Percentiles rank a stretch among this genome's conserved stretches.
Evolutionary conservation across 2,797 vertebrate species (phyloP).

Genomic region (Petrocephalus schoutedeni): DNA sequence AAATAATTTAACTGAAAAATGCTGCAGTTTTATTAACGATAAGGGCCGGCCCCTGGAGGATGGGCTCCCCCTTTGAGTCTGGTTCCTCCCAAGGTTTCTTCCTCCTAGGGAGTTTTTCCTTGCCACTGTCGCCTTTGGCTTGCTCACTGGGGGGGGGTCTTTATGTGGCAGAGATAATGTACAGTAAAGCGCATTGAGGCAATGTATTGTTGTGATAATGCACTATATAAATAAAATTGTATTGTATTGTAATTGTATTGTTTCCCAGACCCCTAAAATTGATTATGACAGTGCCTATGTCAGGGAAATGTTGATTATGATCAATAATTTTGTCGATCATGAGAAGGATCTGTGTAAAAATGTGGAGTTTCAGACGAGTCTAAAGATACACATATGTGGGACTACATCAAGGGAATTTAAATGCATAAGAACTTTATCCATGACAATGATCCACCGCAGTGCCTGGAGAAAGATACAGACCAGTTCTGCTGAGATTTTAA

Average conservation of each 20-base stretch:
- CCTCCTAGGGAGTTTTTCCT: no score
- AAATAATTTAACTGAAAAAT: background rate
- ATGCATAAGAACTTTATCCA: constrained; percentile 47
- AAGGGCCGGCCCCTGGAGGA: background rate
- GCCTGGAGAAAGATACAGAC: constrained; percentile 43
- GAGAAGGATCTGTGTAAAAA: background rate
- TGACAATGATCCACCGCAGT: constrained; percentile 40
- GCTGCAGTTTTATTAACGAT: background rate
- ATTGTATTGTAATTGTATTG: no score
- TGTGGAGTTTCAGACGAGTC: background rate
- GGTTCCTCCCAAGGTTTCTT: no score
- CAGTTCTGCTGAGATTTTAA: constrained; percentile 46
- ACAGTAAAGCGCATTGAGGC: no score
- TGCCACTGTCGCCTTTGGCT: no score
- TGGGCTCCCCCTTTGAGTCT: no score
- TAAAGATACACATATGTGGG: constrained; percentile 56
- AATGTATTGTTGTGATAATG: no score
- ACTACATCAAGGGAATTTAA: constrained; percentile 43
- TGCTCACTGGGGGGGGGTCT: no score
- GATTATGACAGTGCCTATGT: background rate
- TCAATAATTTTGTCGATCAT: background rate
- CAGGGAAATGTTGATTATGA: background rate
- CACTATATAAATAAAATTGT: no score
- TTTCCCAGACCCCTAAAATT: background rate
- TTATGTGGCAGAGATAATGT: no score